Base-by-base conservation (phyloP, 30 jellyfish, hydroid and myxozoan species). In the Aurelia aurita region DNA sequence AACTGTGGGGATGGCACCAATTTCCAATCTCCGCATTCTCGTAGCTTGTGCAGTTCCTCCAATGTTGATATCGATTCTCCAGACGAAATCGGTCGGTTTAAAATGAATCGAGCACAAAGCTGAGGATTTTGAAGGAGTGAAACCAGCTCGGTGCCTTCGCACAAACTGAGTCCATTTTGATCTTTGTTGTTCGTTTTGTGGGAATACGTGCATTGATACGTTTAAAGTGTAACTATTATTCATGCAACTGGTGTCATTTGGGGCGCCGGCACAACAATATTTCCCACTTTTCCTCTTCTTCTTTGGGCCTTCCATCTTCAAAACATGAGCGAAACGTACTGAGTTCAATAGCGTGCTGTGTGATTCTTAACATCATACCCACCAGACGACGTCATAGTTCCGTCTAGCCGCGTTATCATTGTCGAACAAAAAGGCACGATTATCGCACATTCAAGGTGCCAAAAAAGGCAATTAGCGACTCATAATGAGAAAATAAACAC, bases 211-310 rank as follows among this genome's bases (percentile, higher is more conserved):
- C 78, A 66, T 66, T 25, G 78, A 66, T 25, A 66, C 39, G 6
- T 45, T 51, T 14, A 60, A 60, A 26, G 78, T 66, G 39, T 66
- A 45, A 45, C 78, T 66, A 66, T 31, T 29, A 25, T 66, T 66
- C 78, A 25, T 66, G 19, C 78, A 66, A 45, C 58, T 66, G 39
- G 78, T 66, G 51, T 66, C 78, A 51, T 66, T 66, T 29, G 78
- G 78, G 46, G 78, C 78, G 39, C 78, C 78, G 28, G 78, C 78
- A 66, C 78, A 66, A 51, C 78, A 66, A 66, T 66, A 66, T 45
- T 45, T 45, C 22, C 51, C 51, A 28, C 31, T 26, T 66, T 45
- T n/a, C 23, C 39, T 29, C 12, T 34, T 21, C 39, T 29, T 66
- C 9, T 16, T 45, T 28, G 46, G 31, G 58, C 25, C 51, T 19